A percentile compares a stretch with the other conserved stretches of the same genome.
phyloP scores from a whole-genome alignment of 2,113 vertebrate genomes.

The Mustela lutreola region DNA sequence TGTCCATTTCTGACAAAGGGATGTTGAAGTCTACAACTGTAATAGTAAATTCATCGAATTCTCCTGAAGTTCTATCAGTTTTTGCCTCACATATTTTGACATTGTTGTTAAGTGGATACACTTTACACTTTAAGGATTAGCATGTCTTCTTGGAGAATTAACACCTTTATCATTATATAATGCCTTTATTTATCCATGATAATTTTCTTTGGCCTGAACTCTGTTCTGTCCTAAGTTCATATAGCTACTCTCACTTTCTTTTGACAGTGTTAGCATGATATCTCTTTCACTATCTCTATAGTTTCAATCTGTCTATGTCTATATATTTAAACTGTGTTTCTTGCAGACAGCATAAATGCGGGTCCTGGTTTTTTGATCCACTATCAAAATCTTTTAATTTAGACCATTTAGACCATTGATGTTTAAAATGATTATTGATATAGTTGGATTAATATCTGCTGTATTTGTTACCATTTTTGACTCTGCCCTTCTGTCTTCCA shows the following conservation, averaged over 20 bases:
- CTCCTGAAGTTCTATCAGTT: background rate
- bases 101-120: background rate
- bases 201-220: background rate
- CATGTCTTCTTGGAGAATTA: background rate
- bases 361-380: background rate
- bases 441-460: too few relatives aligned
- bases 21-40: background rate
- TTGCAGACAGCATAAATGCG: background rate
- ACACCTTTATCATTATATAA: background rate
- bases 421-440: too few relatives aligned
- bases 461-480: too few relatives aligned
- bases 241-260: background rate
- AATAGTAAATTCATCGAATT: background rate
- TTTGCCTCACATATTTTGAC: background rate
- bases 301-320: background rate
- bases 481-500: too few relatives aligned
- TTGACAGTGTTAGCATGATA: background rate
- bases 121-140: background rate
- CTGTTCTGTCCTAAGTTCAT: background rate
- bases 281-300: background rate
- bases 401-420: too few relatives aligned
- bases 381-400: too few relatives aligned
- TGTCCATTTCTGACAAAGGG: background rate
- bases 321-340: background rate
- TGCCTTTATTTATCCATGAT: background rate